Percentiles rank a stretch among this genome's conserved stretches.
phyloP scores from a whole-genome alignment of 2,888 invertebrate species.

The Trichopoda pennipes region DNA sequence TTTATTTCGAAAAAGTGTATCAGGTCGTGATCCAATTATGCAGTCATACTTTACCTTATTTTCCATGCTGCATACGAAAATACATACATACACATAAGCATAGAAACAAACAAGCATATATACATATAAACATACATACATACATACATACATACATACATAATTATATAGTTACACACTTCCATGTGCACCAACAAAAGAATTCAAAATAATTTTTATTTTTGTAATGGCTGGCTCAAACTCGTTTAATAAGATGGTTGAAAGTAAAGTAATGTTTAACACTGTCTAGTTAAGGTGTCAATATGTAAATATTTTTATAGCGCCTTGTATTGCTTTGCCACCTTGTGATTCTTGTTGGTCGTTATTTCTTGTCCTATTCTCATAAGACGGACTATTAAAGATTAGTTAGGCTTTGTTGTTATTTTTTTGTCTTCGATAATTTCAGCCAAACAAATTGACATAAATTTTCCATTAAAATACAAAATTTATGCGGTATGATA shows the following conservation, averaged over 20 bases:
- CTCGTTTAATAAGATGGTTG: background rate
- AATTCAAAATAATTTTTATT: background rate
- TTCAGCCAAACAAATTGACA: constrained; percentile 16
- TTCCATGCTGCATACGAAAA: background rate
- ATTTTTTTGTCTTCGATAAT: constrained; percentile 5
- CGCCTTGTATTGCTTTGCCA: constrained; percentile 14
- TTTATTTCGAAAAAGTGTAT: constrained; percentile 31
- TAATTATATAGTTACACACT: no score
- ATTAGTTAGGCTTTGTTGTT: background rate
- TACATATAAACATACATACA: background rate
- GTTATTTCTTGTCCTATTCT: constrained; percentile 1
- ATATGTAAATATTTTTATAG: constrained; percentile 50
- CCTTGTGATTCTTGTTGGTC: background rate
- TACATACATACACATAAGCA: background rate
- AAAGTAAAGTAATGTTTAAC: background rate
- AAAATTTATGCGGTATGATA: constrained; percentile 35
- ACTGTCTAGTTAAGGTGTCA: constrained; percentile 35
- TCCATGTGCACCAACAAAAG: background rate
- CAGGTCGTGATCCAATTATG: constrained; percentile 31
- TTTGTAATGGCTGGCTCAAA: background rate
- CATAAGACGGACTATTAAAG: background rate
- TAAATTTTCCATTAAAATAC: constrained; percentile 47
- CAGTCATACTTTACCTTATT: background rate
- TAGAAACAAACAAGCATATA: background rate
- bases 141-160: background rate